Base-by-base conservation (phyloP, 2,113 vertebrate genomes). In the Channa maculata region DNA sequence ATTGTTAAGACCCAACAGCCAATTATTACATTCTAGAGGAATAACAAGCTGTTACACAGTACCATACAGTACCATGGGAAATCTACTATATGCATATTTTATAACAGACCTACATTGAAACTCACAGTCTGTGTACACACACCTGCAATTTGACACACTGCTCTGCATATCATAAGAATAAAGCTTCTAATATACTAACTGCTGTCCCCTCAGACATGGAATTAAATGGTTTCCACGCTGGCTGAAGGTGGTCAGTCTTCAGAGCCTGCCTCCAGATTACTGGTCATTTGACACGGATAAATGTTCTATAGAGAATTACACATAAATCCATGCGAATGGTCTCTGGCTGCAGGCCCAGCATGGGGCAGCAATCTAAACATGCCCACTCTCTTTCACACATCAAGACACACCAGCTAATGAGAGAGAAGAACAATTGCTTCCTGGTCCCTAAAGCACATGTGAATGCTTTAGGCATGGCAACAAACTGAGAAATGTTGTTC, bases 301-400 rank as follows among this genome's bases (percentile, higher is more conserved):
- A 79, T 74, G 80, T 86, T 86, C 79, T 80, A 51, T 58, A 65
- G 63, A 76, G 87, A 82, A 71, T 89, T 91, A 83, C 46, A 70
- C 43, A 50, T 63, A 89, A 86, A 80, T 84, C 83, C 71, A 74
- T 73, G 14, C 57, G 75, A 78, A 65, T 51, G 9, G 34, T 45
- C 38, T 8, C 37, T 33, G 59, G 24, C 61, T 46, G 67, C 10
- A n/a, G 24, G 34, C 51, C 36, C 15, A 3, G 52, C 51, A 37
- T 14, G 38, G 3, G 0, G n/a, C 58, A 51, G 52, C 5, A 49
- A 71, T n/a, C 34, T 64, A 72, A 71, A 88, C 58, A 79, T 24
- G 24, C 24, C 24, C 24, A 24, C 24, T 24, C 24, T 24, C 24
- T 24, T 24, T 24, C 76, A 58, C 41, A 58, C 52, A 77, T 7